Evolutionary conservation across 2,113 vertebrate species (phyloP).

Genomic region (Eublepharis macularius): DNA sequence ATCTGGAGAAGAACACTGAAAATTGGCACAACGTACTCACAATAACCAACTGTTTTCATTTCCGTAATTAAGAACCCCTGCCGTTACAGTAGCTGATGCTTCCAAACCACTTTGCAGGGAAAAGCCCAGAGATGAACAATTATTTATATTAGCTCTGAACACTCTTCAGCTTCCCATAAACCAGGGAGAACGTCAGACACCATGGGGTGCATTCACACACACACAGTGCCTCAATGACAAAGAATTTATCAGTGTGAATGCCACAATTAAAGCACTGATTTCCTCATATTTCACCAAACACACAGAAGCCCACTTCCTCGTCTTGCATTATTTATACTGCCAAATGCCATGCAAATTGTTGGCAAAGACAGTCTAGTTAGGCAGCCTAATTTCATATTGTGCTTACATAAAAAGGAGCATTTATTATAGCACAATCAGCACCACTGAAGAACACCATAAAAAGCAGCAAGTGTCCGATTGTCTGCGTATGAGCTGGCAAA

Average conservation of each 20-base stretch:
- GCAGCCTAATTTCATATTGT: conserved; percentile 21
- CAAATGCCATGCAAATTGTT: conserved; percentile 18
- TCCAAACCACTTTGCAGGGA: conserved; percentile 19
- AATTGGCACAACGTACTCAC: conserved; percentile 14
- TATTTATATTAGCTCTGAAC: conserved; percentile 5
- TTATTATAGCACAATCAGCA: conserved; percentile 28
- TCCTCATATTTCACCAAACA: background rate
- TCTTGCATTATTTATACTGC: conserved; percentile 9
- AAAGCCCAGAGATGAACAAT: background rate
- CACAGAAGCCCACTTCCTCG: conserved; percentile 2
- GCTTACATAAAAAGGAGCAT: conserved; percentile 20
- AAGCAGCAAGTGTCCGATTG: conserved; percentile 11
- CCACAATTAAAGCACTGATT: conserved; percentile 13
- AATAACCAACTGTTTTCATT: conserved; percentile 30
- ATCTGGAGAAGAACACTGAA: conserved; percentile 4
- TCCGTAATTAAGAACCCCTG: conserved; percentile 30
- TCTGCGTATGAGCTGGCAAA: conserved; percentile 12
- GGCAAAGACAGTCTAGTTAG: conserved; percentile 32
- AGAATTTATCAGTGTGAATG: background rate
- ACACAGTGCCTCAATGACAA: background rate
- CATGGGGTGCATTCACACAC: background rate
- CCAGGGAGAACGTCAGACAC: background rate
- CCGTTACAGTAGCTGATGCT: conserved; percentile 22
- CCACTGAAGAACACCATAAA: background rate
- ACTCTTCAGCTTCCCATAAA: conserved; percentile 10